These are phyloP conservation scores for Oncorhynchus kisutch DNA, from an alignment of 2,113 vertebrate species.

Conservation along the genomic window DNA sequence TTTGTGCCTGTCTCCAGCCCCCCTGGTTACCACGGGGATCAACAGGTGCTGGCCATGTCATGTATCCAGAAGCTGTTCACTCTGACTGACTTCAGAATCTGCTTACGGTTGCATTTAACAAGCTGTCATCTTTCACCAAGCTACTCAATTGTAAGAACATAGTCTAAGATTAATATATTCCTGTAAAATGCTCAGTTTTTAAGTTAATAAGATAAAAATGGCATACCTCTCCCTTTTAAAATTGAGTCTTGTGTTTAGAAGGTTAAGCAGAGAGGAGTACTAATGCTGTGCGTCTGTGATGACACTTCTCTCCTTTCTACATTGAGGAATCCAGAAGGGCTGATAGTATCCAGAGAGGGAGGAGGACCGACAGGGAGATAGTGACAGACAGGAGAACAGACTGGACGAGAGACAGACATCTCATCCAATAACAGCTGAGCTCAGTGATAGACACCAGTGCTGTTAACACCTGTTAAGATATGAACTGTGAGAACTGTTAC, in stretches of 20 bases:
- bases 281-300: neutral
- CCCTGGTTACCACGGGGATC: neutral
- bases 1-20: too few species aligned
- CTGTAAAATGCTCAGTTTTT: neutral
- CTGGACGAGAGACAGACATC: too few species aligned
- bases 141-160: neutral
- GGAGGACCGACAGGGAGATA: slow-evolving; percentile 14
- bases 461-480: neutral
- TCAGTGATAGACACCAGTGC: slow-evolving; percentile 14
- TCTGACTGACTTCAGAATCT: neutral
- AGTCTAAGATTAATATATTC: neutral
- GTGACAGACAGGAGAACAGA: neutral
- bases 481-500: too few species aligned
- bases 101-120: neutral
- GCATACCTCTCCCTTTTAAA: neutral
- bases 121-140: neutral
- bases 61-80: slow-evolving; percentile 45
- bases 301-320: neutral
- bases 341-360: slow-evolving; percentile 14
- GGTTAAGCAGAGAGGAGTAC: neutral
- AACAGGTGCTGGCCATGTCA: slow-evolving; percentile 51
- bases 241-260: neutral
- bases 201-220: neutral
- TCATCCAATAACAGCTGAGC: slow-evolving; percentile 23
- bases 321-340: neutral